Percentiles rank a stretch among this genome's conserved stretches.
These are phyloP conservation scores for Copsychus sechellarum DNA, from an alignment of 2,113 vertebrate species.

Conservation along the genomic window DNA sequence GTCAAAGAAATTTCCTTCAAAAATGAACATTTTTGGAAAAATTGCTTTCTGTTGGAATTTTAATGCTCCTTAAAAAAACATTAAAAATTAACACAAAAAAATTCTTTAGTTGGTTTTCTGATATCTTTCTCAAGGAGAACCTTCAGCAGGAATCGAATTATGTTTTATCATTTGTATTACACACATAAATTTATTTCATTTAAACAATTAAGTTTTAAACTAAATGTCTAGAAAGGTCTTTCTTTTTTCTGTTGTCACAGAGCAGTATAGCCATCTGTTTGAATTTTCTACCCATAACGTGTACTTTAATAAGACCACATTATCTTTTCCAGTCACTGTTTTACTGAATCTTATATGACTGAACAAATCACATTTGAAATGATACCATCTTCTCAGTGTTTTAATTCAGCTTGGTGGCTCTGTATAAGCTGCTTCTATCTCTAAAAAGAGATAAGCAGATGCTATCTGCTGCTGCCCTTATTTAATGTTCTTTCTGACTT, in stretches of 20 bases:
- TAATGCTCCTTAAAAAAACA: not conserved
- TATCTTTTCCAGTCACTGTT: not conserved
- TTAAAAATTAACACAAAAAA: not conserved
- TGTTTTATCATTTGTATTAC: not conserved
- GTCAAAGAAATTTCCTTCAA: not conserved
- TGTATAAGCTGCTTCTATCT: not conserved
- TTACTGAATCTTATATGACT: not conserved
- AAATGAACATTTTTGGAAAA: not conserved
- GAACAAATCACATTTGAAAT: slow-evolving; percentile 32
- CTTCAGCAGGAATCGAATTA: not conserved
- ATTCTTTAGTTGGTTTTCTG: not conserved
- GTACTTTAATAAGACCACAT: not conserved
- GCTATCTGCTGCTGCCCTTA: not conserved
- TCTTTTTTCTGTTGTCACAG: not conserved
- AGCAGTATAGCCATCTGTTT: not conserved
- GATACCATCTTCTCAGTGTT: not conserved
- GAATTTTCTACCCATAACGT: not conserved
- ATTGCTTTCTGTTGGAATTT: not conserved
- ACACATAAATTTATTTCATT: not conserved
- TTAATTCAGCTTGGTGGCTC: slow-evolving; percentile 27
- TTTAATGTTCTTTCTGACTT: slow-evolving; percentile 2
- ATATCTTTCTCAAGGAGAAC: not conserved
- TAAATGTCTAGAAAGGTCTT: not conserved
- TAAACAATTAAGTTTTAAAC: not conserved
- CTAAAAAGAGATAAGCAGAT: slow-evolving; percentile 1